A percentile compares a stretch with the other conserved stretches of the same genome.
These are phyloP conservation scores for Hippasteria phrygiana DNA, from an alignment of 53 echinoderm and acorn worm genomes.

Conservation along the genomic window DNA sequence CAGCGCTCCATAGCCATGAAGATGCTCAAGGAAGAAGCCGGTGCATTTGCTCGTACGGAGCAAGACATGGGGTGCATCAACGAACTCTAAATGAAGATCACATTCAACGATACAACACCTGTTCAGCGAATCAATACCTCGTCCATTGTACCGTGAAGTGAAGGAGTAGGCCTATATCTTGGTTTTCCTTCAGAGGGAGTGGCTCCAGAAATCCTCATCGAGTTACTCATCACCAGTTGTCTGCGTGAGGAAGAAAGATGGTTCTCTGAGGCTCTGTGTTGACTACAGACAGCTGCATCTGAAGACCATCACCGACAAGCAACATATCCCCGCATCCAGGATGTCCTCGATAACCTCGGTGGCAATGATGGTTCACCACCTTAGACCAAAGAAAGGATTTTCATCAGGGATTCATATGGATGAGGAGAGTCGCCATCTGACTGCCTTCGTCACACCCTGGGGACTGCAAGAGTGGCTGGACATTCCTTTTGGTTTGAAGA, in stretches of 20 bases:
- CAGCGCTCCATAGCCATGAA: no score
- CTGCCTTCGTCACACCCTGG: slow-evolving; percentile 71
- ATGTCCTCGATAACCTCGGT: slow-evolving; percentile 17
- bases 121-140: no score
- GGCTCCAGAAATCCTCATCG: slow-evolving; percentile 72
- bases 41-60: no score
- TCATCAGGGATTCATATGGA: slow-evolving; percentile 69
- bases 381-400: slow-evolving; percentile 59
- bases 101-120: no score
- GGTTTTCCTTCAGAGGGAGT: slow-evolving; percentile 22
- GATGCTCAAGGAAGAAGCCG: no score
- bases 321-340: slow-evolving; percentile 62
- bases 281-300: slow-evolving; percentile 52
- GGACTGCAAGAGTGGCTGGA: slow-evolving; percentile 62
- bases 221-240: slow-evolving; percentile 69
- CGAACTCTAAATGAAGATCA: no score
- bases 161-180: slow-evolving; percentile 8
- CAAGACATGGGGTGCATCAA: no score
- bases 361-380: slow-evolving; percentile 47
- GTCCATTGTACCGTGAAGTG: slow-evolving; percentile 38
- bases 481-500: slow-evolving; percentile 67
- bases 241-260: slow-evolving; percentile 73
- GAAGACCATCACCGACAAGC: slow-evolving; percentile 61
- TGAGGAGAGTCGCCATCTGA: slow-evolving; percentile 44
- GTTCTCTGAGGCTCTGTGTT: slow-evolving; percentile 60